These are phyloP conservation scores for Gastrophysa polygoni DNA, from an alignment of 2,888 invertebrate species.

Conservation along the genomic window DNA sequence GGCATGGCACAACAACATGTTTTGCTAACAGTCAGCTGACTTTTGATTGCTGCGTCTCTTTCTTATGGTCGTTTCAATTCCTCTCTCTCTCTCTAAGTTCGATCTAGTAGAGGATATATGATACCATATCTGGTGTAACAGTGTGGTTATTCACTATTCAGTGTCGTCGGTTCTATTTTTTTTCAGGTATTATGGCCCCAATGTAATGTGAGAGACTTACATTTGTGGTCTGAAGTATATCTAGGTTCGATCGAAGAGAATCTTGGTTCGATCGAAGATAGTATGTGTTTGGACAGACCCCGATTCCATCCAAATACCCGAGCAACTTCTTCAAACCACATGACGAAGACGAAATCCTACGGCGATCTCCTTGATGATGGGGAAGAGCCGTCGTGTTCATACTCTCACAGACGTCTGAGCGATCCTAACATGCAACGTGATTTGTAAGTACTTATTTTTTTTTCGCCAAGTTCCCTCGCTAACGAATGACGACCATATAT, in stretches of 20 bases:
- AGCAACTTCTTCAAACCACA: slow-evolving; percentile 55
- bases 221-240: slow-evolving; percentile 86
- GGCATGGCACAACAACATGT: too few species aligned
- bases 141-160: too few species aligned
- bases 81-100: too few species aligned
- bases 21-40: too few species aligned
- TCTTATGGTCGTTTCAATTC: too few species aligned
- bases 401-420: slow-evolving; percentile 73
- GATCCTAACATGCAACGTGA: slow-evolving; percentile 84
- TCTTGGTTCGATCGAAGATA: slow-evolving; percentile 63
- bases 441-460: slow-evolving; percentile 61
- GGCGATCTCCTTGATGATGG: slow-evolving; percentile 76
- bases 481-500: too few species aligned
- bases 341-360: slow-evolving; percentile 86
- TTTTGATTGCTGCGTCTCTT: too few species aligned
- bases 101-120: too few species aligned
- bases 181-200: slow-evolving; percentile 84
- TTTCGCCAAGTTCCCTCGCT: neutral
- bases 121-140: too few species aligned
- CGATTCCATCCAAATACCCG: slow-evolving; percentile 51
- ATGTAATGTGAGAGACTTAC: slow-evolving; percentile 81
- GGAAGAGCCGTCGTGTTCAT: slow-evolving; percentile 57
- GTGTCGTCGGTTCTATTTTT: too few species aligned
- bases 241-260: slow-evolving; percentile 66
- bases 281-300: slow-evolving; percentile 49